Evolutionary conservation across 2,888 invertebrate species (phyloP), one percentile per base, ranked within the genome.

Genomic region (Seira sanloemensis): DNA sequence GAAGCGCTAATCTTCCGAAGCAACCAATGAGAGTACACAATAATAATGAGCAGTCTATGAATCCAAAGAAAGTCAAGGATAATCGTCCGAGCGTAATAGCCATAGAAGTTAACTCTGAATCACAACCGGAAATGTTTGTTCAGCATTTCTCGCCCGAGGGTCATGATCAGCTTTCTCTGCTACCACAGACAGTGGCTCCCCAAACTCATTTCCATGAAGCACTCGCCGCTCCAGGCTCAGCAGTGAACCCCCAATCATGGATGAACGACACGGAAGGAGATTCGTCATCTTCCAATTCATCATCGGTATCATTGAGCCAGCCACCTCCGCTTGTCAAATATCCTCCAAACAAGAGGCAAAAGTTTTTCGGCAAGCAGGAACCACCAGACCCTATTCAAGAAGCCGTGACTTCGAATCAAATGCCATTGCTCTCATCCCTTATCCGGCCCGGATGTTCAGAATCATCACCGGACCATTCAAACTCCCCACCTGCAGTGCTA

Each of bases 351-450:
- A 78, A 78, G 18, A 71, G 78, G 66, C 65, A 26, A 18, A 68
- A 68, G 18, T 18, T 68, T 68, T 68, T 24, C 26, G 26, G 12
- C 16, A 9, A 24, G 9, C 7, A 58, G 18, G 26, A 68, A 4
- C 26, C 9, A 9, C 12, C n/a, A n/a, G 68, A 9, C 26, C 5
- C 4, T 7, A 18, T 58, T 58, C 2, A 37, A 54, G 19, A 4
- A 76, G n/a, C 25, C 21, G 26, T 9, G 37, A 9, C 65, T 19
- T 19, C 67, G 0, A 65, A 58, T 69, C 86, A 86, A 46, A 87
- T 80, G 77, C 88, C 89, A 1, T 71, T 89, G 4, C 83, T 89
- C 16, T 82, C 88, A 12, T 89, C 88, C 16, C 78, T 89, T 0
- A 88, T 89, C n/a, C 67, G 88, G 37, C 87, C 89, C 2, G 86